phyloP scores from a whole-genome alignment of 2,113 vertebrate genomes.

The Galeopterus variegatus region DNA sequence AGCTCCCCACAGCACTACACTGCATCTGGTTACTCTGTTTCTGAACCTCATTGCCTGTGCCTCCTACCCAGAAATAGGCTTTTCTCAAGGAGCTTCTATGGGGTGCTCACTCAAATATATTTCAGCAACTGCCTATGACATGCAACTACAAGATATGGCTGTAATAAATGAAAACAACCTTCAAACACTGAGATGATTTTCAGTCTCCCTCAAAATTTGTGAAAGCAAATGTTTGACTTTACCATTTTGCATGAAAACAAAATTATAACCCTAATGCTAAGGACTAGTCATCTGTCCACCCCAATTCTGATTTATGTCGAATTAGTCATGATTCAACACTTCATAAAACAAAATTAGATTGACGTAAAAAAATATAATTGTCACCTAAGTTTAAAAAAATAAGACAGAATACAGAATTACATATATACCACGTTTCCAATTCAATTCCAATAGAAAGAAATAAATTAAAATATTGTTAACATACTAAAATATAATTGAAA shows the following conservation, averaged over 20 bases:
- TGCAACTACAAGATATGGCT: not conserved
- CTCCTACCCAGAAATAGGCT: not conserved
- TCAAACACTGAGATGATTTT: not conserved
- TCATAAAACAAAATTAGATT: slow-evolving; percentile 14
- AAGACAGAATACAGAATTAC: not conserved
- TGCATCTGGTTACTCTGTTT: not conserved
- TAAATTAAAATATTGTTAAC: not conserved
- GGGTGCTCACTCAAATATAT: not conserved
- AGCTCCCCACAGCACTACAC: not conserved
- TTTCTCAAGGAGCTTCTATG: not conserved
- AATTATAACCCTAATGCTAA: slow-evolving; percentile 21
- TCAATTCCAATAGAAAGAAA: not conserved
- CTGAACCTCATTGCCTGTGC: not conserved
- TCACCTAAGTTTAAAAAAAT: not conserved
- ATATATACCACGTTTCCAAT: not conserved
- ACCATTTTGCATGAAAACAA: slow-evolving; percentile 27
- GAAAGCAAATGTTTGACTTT: not conserved
- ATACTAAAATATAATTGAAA: too few relatives aligned
- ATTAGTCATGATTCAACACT: not conserved
- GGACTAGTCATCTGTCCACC: not conserved
- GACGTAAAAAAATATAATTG: slow-evolving; percentile 13
- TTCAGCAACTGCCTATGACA: not conserved
- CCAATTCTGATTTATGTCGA: not conserved
- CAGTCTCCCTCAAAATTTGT: not conserved
- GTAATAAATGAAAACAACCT: not conserved